Evolutionary conservation across 2,797 vertebrate genomes (phyloP), one percentile per base, ranked within the genome.

Genomic region (Micrastur ruficollis): DNA sequence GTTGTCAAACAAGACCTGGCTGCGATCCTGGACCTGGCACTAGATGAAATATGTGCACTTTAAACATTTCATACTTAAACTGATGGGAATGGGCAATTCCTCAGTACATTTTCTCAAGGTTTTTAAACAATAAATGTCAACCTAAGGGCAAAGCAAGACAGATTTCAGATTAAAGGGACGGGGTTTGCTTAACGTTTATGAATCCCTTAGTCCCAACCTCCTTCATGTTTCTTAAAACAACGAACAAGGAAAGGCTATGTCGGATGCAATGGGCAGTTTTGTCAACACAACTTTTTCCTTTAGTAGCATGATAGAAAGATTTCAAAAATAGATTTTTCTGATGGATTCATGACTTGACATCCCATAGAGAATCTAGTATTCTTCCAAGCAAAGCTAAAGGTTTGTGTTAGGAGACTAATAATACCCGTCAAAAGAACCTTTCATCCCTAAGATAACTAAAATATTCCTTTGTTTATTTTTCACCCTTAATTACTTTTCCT

Each of bases 41-140:
- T 83, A 87, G 91, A 87, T 97, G 92, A 97, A 95, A 95, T 94
- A 95, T 85, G 90, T 96, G 90, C 97, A 55, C 95, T 96, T 96
- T 83, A 89, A 95, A 94, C 95, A 34, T 90, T 90, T 75, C 84
- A 72, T 88, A 87, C 73, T 93, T 56, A 40, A 74, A 74, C 90
- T 47, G 74, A 90, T 91, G 95, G 94, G 86, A 97, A 92, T 6
- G 90, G 93, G 92, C 84, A 92, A 84, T 90, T 96, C 94, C 92
- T 86, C 61, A 42, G 86, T 81, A 80, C 32, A 11, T 81, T 96
- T 96, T 91, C 95, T 90, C 89, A 34, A 84, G 38, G 29, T 87
- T 97, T 97, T 95, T 65, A 96, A 96, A 95, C 85, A 86, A 96
- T 97, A 95, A 96, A 94, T 85, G 80, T 96, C 97, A 94, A 81